Percentiles rank a stretch among this genome's conserved stretches.
These are phyloP conservation scores for Malthinus seriepunctatus DNA, from an alignment of 2,888 invertebrate species.

Conservation along the genomic window DNA sequence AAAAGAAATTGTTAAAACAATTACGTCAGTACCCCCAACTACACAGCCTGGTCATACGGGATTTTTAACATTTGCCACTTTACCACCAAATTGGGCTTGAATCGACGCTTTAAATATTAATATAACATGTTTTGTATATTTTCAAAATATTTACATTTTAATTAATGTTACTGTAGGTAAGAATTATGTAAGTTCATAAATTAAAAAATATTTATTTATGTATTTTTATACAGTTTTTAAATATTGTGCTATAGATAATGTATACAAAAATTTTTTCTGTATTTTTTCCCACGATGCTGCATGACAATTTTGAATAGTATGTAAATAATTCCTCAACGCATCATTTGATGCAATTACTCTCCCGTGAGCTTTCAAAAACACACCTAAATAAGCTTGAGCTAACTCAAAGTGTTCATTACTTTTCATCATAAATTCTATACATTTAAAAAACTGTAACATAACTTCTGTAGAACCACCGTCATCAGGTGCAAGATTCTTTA, in stretches of 20 bases:
- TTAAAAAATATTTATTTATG: too few relatives aligned
- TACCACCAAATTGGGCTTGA: slow-evolving; percentile 68
- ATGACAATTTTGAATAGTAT: too few relatives aligned
- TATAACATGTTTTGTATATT: too few relatives aligned
- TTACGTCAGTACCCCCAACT: slow-evolving; percentile 71
- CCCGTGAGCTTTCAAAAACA: slow-evolving; percentile 84
- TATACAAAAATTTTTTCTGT: too few relatives aligned
- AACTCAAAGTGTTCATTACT: slow-evolving; percentile 86
- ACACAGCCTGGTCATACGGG: slow-evolving; percentile 93
- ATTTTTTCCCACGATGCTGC: too few relatives aligned
- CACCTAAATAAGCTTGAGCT: slow-evolving; percentile 84
- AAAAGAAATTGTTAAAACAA: slow-evolving; percentile 43
- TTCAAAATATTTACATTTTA: too few relatives aligned
- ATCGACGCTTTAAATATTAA: too few relatives aligned
- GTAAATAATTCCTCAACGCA: slow-evolving; percentile 48
- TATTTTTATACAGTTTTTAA: too few relatives aligned
- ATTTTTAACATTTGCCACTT: slow-evolving; percentile 90
- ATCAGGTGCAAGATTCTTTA: slow-evolving; percentile 76
- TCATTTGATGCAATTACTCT: slow-evolving; percentile 61
- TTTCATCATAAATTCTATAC: slow-evolving; percentile 71
- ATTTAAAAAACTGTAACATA: slow-evolving; percentile 77
- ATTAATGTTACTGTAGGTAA: too few relatives aligned
- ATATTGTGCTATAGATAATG: too few relatives aligned
- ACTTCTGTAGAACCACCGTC: slow-evolving; percentile 71
- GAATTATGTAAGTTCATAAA: too few relatives aligned